These are phyloP conservation scores for Hepsetus odoe DNA, from an alignment of 2,113 vertebrate species.

Conservation along the genomic window DNA sequence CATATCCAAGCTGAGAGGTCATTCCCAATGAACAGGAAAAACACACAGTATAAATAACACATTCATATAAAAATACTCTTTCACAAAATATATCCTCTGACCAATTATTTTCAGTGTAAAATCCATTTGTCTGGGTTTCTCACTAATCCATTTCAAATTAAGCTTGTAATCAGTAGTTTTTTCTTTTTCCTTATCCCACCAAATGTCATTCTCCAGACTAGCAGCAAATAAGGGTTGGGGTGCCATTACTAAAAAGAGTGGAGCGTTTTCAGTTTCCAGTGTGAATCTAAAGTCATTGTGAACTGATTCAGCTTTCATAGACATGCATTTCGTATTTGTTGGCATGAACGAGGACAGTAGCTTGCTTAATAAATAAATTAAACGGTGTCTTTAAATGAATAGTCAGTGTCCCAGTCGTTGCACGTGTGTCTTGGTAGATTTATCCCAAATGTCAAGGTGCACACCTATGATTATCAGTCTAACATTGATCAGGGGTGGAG, in stretches of 20 bases:
- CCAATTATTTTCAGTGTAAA: constrained; percentile 83
- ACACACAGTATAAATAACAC: constrained; percentile 92
- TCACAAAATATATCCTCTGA: constrained; percentile 97
- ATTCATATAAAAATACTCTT: constrained; percentile 99
- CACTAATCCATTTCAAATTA: constrained; percentile 65
- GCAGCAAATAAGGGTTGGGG: constrained; percentile 85
- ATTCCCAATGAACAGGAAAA: background rate
- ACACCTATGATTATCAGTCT: constrained; percentile 5
- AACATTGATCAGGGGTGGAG: background rate
- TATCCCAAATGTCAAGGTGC: background rate
- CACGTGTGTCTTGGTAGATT: background rate
- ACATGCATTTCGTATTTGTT: background rate
- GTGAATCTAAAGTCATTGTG: constrained; percentile 34
- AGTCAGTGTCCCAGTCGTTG: background rate
- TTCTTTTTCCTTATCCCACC: constrained; percentile 66
- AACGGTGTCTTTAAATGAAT: constrained; percentile 27
- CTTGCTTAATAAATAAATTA: constrained; percentile 50
- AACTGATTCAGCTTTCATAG: constrained; percentile 3
- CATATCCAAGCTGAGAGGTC: background rate
- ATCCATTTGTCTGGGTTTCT: constrained; percentile 79
- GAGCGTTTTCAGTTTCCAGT: constrained; percentile 76
- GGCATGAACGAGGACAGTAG: constrained; percentile 16
- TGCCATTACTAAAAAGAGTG: constrained; percentile 43
- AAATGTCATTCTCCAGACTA: constrained; percentile 85
- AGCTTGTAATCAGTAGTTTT: constrained; percentile 60